Conservation (phyloP, 2,888 invertebrate species). For the Trimorus sp. region DNA sequence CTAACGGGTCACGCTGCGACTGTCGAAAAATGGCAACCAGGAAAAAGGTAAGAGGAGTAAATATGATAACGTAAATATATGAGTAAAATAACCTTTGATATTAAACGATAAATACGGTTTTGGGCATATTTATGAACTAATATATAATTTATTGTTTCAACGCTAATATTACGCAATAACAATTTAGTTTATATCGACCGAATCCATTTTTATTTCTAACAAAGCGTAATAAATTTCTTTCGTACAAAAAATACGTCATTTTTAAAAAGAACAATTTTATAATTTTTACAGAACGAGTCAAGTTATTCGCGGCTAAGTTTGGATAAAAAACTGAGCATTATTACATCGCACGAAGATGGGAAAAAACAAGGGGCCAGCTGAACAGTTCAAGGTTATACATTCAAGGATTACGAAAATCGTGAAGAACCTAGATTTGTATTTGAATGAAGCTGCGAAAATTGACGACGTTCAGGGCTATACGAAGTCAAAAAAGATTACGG, state of each 20-base stretch:
- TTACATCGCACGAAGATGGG: background rate
- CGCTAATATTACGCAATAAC: no score
- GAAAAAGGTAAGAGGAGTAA: no score
- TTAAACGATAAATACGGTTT: no score
- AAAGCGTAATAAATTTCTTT: background rate
- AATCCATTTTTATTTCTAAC: no score
- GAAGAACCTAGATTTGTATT: background rate
- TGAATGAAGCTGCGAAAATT: background rate
- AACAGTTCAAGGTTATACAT: constrained; percentile 7
- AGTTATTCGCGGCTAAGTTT: background rate
- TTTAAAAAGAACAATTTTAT: background rate
- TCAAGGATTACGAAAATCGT: background rate
- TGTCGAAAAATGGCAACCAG: no score
- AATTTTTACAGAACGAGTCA: background rate
- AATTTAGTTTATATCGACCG: no score
- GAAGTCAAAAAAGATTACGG: background rate
- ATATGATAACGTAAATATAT: no score
- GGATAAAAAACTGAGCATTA: background rate
- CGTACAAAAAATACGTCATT: background rate
- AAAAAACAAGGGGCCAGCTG: constrained; percentile 9
- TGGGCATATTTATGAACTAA: no score
- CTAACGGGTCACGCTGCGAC: no score
- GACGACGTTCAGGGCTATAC: background rate
- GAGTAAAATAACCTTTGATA: no score
- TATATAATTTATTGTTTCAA: no score